Conservation (phyloP, 2,797 vertebrate species). For the Karalla daura region DNA sequence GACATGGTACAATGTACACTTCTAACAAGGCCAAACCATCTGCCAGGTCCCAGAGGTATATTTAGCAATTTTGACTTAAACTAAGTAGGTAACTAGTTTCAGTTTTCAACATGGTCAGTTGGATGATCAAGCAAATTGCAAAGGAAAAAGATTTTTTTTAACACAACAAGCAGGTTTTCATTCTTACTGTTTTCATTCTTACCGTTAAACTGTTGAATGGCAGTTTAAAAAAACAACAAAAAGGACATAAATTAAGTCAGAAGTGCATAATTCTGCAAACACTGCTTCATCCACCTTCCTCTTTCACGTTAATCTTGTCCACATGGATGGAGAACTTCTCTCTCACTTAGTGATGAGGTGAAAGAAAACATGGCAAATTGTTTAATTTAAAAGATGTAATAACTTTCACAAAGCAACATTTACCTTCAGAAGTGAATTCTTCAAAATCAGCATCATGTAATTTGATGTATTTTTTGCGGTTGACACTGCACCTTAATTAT, state of each 20-base stretch:
- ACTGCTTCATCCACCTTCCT: neutral
- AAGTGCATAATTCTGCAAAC: constrained; percentile 1
- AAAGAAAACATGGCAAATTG: neutral
- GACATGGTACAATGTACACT: neutral
- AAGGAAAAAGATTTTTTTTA: too few species aligned
- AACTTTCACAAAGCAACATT: neutral
- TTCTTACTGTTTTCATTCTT: too few species aligned
- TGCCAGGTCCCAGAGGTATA: neutral
- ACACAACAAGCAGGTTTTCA: too few species aligned
- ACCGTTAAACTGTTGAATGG: too few species aligned
- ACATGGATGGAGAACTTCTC: neutral
- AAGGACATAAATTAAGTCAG: too few species aligned
- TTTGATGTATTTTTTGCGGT: constrained; percentile 1
- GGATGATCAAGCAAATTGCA: too few species aligned
- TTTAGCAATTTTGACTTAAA: neutral
- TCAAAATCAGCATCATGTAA: constrained; percentile 14
- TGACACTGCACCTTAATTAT: neutral
- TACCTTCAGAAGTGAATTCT: constrained; percentile 15
- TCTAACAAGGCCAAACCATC: neutral
- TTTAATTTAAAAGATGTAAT: neutral
- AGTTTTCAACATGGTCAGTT: too few species aligned
- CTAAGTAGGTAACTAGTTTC: too few species aligned
- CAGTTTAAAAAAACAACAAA: too few species aligned
- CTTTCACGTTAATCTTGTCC: neutral
- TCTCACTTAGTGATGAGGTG: neutral